These are phyloP conservation scores for Philereme transversata DNA, from an alignment of 2,888 invertebrate genomes.

Conservation along the genomic window DNA sequence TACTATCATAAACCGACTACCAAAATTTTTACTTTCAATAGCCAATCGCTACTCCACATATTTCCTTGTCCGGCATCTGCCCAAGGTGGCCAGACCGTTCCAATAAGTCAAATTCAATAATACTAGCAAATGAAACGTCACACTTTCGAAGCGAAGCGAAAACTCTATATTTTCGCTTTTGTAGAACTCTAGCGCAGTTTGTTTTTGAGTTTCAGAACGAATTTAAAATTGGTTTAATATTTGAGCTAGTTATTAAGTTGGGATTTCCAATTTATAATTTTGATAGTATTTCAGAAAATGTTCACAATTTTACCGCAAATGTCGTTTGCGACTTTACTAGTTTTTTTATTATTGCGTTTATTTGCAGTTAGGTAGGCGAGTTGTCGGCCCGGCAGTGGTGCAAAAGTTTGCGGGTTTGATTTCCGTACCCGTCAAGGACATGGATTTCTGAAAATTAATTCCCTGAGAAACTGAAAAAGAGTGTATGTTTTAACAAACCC, in stretches of 20 bases:
- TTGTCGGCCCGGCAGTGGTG: too few relatives aligned
- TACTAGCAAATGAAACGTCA: constrained; percentile 72
- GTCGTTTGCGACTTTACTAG: too few relatives aligned
- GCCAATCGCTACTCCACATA: constrained; percentile 11
- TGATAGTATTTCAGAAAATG: neutral
- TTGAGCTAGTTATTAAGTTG: constrained; percentile 13
- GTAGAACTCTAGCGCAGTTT: constrained; percentile 17
- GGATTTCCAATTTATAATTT: constrained; percentile 3
- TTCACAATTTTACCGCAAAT: too few relatives aligned
- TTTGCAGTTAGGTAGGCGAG: too few relatives aligned
- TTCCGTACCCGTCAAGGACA: too few relatives aligned
- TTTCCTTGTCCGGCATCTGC: constrained; percentile 25
- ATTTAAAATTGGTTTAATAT: constrained; percentile 24
- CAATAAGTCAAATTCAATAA: constrained; percentile 81
- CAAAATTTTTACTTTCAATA: neutral
- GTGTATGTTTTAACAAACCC: too few relatives aligned
- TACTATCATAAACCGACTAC: too few relatives aligned
- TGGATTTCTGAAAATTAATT: too few relatives aligned
- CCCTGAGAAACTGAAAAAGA: too few relatives aligned
- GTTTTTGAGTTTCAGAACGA: constrained; percentile 35
- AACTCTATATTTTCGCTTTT: constrained; percentile 58
- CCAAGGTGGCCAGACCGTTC: constrained; percentile 55
- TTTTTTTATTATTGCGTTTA: neutral
- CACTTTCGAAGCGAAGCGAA: constrained; percentile 38
- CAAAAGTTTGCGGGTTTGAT: too few relatives aligned